These are phyloP conservation scores for Nineta flava DNA, from an alignment of 2,888 invertebrate species.

Conservation along the genomic window DNA sequence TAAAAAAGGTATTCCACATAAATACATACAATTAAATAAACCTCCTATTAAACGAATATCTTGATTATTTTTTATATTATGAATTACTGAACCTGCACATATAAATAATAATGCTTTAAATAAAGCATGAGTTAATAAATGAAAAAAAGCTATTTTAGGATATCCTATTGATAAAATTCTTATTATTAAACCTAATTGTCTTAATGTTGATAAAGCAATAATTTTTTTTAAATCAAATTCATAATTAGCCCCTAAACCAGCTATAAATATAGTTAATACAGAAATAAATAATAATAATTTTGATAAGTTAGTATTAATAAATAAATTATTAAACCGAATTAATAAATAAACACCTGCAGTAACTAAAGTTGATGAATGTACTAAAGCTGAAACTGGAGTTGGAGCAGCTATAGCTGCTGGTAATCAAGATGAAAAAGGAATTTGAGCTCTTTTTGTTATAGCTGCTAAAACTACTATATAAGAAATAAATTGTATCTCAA, in stretches of 20 bases:
- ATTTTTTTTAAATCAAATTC: slow-evolving; percentile 60
- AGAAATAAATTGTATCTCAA: background rate
- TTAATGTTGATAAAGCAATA: slow-evolving; percentile 62
- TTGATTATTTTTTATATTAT: slow-evolving; percentile 42
- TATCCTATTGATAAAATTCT: slow-evolving; percentile 40
- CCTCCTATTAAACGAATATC: slow-evolving; percentile 49
- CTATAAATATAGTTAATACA: slow-evolving; percentile 41
- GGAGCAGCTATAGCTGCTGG: slow-evolving; percentile 64
- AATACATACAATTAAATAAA: slow-evolving; percentile 31
- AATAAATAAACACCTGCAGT: slow-evolving; percentile 57
- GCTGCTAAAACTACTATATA: slow-evolving; percentile 30
- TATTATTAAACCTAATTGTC: slow-evolving; percentile 59
- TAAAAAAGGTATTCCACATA: slow-evolving; percentile 47
- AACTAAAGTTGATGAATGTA: slow-evolving; percentile 64
- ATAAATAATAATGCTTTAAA: slow-evolving; percentile 63
- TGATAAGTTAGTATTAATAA: slow-evolving; percentile 27
- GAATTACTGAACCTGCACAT: slow-evolving; percentile 53
- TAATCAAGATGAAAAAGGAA: slow-evolving; percentile 63
- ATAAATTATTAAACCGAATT: slow-evolving; percentile 46
- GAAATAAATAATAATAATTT: slow-evolving; percentile 39
- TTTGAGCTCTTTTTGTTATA: slow-evolving; percentile 64
- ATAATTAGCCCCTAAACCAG: slow-evolving; percentile 42
- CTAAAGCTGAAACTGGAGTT: slow-evolving; percentile 59
- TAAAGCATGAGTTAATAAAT: slow-evolving; percentile 55
- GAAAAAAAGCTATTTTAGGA: slow-evolving; percentile 46